A percentile compares a stretch with the other conserved stretches of the same genome.
phyloP scores from a whole-genome alignment of 2,888 invertebrate species.

The Periphyllus acericola region DNA sequence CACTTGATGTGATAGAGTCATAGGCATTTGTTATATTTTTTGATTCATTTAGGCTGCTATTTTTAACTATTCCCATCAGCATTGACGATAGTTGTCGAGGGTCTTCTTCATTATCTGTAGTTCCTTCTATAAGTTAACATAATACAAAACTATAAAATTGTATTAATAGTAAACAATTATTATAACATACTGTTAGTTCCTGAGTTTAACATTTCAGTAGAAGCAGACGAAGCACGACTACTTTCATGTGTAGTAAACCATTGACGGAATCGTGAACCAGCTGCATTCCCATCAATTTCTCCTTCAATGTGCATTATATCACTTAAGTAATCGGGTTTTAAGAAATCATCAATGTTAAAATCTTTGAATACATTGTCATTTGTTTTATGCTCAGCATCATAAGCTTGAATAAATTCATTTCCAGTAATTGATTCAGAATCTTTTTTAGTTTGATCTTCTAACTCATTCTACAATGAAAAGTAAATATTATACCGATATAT shows the following conservation, averaged over 20 bases:
- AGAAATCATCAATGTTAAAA: constrained; percentile 86
- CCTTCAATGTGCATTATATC: constrained; percentile 70
- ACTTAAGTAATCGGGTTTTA: constrained; percentile 79
- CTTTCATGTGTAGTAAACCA: constrained; percentile 67
- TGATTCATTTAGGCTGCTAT: constrained; percentile 49
- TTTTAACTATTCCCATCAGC: constrained; percentile 57
- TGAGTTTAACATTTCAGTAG: constrained; percentile 71
- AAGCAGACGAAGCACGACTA: constrained; percentile 72
- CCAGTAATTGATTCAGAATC: constrained; percentile 44
- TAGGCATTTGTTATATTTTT: constrained; percentile 62
- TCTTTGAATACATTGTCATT: constrained; percentile 66
- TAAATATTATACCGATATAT: neutral
- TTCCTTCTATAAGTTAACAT: constrained; percentile 38
- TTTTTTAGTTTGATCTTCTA: constrained; percentile 42
- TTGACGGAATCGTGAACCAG: constrained; percentile 80
- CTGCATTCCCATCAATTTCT: constrained; percentile 69
- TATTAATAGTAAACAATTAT: neutral
- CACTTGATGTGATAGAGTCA: constrained; percentile 54
- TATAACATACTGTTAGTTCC: constrained; percentile 44
- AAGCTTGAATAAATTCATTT: constrained; percentile 53
- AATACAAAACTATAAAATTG: neutral
- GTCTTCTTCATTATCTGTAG: constrained; percentile 40
- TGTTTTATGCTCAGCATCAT: constrained; percentile 56
- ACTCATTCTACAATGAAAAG: constrained; percentile 11
- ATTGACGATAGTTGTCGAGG: constrained; percentile 54